phyloP scores from a whole-genome alignment of 2,797 vertebrate species.

The Lepus oiostolus region DNA sequence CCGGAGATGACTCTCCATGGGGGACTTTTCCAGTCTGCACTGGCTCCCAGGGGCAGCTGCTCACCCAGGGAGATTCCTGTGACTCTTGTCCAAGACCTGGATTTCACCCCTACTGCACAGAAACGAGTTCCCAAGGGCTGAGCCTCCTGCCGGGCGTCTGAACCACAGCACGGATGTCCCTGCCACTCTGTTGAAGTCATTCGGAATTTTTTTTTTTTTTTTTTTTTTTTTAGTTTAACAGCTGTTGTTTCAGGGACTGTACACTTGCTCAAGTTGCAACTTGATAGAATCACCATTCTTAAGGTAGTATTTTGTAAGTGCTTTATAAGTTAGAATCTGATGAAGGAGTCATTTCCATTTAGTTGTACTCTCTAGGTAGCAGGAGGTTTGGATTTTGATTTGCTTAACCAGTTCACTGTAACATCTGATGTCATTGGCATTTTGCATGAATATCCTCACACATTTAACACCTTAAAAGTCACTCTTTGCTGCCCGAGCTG shows the following conservation, averaged over 20 bases:
- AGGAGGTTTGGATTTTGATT: conserved; percentile 82
- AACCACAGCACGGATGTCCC: not conserved
- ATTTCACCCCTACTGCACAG: not conserved
- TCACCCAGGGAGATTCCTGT: not conserved
- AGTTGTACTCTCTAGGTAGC: conserved; percentile 79
- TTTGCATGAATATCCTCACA: conserved; percentile 45
- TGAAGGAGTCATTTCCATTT: conserved; percentile 85
- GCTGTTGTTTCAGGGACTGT: conserved; percentile 82
- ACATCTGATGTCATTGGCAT: conserved; percentile 55
- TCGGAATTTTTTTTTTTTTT: conserved; percentile 27
- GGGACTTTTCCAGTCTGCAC: conserved; percentile 67
- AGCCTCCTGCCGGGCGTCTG: not conserved
- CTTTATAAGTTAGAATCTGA: conserved; percentile 79
- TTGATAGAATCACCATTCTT: conserved; percentile 66
- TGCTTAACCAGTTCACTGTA: conserved; percentile 70
- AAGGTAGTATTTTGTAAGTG: conserved; percentile 86
- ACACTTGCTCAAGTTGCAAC: conserved; percentile 83
- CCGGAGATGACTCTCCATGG: conserved; percentile 80
- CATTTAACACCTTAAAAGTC: conserved; percentile 24
- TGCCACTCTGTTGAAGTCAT: conserved; percentile 21
- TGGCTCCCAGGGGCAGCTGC: not conserved
- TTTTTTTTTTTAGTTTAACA: conserved; percentile 78
- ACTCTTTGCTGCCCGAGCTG: no score
- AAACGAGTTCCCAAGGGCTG: not conserved
- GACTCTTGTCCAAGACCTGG: conserved; percentile 6